phyloP scores from a whole-genome alignment of 1,140 invertebrate genomes.

The Calliphora vicina region DNA sequence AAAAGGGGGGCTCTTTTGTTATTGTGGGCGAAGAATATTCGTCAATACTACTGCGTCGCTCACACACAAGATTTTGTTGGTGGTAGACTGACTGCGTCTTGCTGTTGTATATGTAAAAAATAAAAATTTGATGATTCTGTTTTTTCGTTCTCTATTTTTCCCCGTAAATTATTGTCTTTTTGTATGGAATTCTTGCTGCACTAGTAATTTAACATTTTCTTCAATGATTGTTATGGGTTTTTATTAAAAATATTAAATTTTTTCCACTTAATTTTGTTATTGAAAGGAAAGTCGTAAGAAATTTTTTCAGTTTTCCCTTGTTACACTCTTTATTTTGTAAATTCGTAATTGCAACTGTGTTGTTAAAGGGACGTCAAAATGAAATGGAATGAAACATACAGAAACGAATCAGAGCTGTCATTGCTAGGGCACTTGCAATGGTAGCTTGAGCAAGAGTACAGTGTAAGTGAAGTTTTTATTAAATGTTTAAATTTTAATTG shows the following conservation, averaged over 20 bases:
- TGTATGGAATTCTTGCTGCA: not conserved
- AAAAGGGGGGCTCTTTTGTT: slow-evolving; percentile 23
- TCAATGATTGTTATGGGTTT: not conserved
- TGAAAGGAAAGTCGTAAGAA: slow-evolving; percentile 11
- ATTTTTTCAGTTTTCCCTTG: not conserved
- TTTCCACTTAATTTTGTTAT: not conserved
- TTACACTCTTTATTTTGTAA: not conserved
- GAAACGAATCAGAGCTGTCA: too few relatives aligned
- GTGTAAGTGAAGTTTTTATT: too few relatives aligned
- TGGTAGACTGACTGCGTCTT: not conserved
- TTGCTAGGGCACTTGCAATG: too few relatives aligned
- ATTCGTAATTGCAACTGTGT: not conserved
- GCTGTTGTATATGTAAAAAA: slow-evolving; percentile 29
- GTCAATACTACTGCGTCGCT: not conserved
- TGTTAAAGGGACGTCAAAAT: not conserved
- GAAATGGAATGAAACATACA: not conserved
- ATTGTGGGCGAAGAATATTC: slow-evolving; percentile 19
- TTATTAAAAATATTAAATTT: not conserved
- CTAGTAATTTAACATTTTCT: not conserved
- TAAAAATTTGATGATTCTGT: not conserved
- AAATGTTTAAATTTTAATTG: too few relatives aligned
- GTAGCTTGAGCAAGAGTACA: too few relatives aligned
- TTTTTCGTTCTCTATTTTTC: not conserved
- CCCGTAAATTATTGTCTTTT: not conserved
- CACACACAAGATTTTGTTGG: slow-evolving; percentile 22